Percentiles rank a stretch among this genome's conserved stretches.
These are phyloP conservation scores for Zoanthus sociatus DNA, from an alignment of 92 coral and sea anemone genomes.

Conservation along the genomic window DNA sequence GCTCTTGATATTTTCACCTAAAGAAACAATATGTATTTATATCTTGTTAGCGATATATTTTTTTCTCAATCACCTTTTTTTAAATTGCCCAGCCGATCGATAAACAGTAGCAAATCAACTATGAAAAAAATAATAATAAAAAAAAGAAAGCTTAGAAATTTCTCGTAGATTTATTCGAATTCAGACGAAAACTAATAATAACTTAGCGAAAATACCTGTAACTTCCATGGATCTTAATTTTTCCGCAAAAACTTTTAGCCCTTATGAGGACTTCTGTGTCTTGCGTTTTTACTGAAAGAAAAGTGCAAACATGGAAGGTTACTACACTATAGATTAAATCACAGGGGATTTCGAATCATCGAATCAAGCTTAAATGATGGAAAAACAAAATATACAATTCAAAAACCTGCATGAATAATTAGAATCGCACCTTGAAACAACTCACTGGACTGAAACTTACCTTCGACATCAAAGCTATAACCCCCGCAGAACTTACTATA, in stretches of 20 bases:
- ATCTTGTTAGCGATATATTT: background rate
- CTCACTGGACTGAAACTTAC: too few species aligned
- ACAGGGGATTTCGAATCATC: conserved; percentile 23
- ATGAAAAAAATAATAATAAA: too few species aligned
- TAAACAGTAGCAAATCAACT: conserved; percentile 1
- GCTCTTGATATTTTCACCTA: background rate
- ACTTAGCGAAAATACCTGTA: conserved; percentile 27
- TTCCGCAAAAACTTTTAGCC: conserved; percentile 32
- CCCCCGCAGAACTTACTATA: too few species aligned
- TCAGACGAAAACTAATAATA: background rate
- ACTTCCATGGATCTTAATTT: conserved; percentile 48
- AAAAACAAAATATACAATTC: background rate
- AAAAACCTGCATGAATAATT: conserved; percentile 3
- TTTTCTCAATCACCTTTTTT: background rate
- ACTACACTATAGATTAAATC: conserved; percentile 26
- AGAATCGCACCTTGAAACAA: conserved; percentile 9
- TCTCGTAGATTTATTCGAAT: background rate
- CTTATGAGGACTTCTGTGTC: conserved; percentile 21
- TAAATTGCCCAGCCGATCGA: background rate
- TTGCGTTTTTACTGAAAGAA: background rate
- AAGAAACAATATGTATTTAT: background rate
- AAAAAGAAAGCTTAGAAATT: background rate
- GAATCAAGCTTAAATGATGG: conserved; percentile 2
- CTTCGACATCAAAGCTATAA: too few species aligned
- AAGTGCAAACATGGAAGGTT: conserved; percentile 44